Percentiles rank a stretch among this genome's conserved stretches.
phyloP scores from a whole-genome alignment of 2,888 invertebrate genomes.

The Lymantria monacha region DNA sequence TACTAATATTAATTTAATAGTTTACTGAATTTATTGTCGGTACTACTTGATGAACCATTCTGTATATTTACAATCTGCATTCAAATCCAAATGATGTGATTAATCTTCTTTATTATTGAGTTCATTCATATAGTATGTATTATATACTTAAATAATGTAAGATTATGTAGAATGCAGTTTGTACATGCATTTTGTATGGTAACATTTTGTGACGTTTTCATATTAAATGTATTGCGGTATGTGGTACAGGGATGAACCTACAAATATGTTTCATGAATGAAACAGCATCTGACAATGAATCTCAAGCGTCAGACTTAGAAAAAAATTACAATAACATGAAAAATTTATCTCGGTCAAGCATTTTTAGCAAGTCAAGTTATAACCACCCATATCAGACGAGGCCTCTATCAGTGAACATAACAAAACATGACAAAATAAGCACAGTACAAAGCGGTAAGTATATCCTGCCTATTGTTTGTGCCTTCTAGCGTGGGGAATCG shows the following conservation, averaged over 20 bases:
- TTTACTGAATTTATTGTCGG: no score
- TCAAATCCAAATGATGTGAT: background rate
- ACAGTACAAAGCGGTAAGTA: constrained; percentile 70
- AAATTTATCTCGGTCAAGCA: constrained; percentile 66
- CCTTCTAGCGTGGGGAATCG: constrained; percentile 23
- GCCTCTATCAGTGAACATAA: constrained; percentile 72
- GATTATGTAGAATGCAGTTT: constrained; percentile 9
- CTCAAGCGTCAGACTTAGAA: constrained; percentile 88
- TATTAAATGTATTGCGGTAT: constrained; percentile 41
- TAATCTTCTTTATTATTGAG: background rate
- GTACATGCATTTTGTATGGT: constrained; percentile 10
- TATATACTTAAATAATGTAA: background rate
- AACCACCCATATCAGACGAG: constrained; percentile 78
- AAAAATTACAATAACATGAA: constrained; percentile 65
- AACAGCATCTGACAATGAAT: constrained; percentile 92
- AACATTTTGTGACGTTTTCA: constrained; percentile 43
- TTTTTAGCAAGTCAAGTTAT: constrained; percentile 69
- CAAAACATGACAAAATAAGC: constrained; percentile 72
- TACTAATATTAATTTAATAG: no score
- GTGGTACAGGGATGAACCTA: constrained; percentile 90
- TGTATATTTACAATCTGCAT: constrained; percentile 2
- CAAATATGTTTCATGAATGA: constrained; percentile 99
- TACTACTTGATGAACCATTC: no score
- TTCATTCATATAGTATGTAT: no score
- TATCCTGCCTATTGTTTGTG: constrained; percentile 37